phyloP scores from a whole-genome alignment of 1,140 invertebrate genomes.

The Zaprionus lachaisei region DNA sequence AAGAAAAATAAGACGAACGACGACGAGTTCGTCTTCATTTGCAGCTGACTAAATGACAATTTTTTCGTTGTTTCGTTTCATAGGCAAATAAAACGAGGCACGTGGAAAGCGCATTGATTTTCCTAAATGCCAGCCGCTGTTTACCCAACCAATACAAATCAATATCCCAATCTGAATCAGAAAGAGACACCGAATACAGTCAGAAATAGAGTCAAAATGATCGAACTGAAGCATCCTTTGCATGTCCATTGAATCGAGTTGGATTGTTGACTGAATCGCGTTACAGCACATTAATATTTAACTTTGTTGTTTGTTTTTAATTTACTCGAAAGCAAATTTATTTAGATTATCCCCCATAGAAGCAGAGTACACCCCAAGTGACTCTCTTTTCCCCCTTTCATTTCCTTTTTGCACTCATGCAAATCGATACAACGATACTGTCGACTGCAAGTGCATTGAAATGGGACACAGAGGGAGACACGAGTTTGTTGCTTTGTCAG shows the following conservation, averaged over 20 bases:
- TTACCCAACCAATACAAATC: constrained; percentile 48
- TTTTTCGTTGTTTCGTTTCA: constrained; percentile 51
- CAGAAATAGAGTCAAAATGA: constrained; percentile 30
- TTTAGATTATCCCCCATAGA: constrained; percentile 46
- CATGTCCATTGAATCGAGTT: constrained; percentile 40
- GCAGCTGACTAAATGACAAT: constrained; percentile 67
- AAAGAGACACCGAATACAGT: not conserved
- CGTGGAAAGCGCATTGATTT: constrained; percentile 55
- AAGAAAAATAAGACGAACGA: not conserved
- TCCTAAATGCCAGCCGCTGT: constrained; percentile 59
- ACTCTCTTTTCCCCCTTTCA: not conserved
- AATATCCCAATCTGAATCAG: constrained; percentile 16
- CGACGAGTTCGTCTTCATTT: constrained; percentile 50
- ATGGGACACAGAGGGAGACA: not conserved
- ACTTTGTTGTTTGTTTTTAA: constrained; percentile 79
- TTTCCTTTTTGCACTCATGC: constrained; percentile 23
- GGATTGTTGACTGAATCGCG: constrained; percentile 55
- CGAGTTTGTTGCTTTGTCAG: not conserved
- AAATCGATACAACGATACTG: constrained; percentile 62
- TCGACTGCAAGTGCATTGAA: constrained; percentile 42
- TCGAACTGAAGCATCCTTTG: constrained; percentile 37
- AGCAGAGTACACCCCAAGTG: constrained; percentile 31
- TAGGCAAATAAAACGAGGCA: constrained; percentile 44
- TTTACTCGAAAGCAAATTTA: constrained; percentile 71
- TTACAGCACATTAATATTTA: constrained; percentile 74